Base-by-base conservation (phyloP, 2,888 invertebrate genomes). In the Agrotis exclamationis region DNA sequence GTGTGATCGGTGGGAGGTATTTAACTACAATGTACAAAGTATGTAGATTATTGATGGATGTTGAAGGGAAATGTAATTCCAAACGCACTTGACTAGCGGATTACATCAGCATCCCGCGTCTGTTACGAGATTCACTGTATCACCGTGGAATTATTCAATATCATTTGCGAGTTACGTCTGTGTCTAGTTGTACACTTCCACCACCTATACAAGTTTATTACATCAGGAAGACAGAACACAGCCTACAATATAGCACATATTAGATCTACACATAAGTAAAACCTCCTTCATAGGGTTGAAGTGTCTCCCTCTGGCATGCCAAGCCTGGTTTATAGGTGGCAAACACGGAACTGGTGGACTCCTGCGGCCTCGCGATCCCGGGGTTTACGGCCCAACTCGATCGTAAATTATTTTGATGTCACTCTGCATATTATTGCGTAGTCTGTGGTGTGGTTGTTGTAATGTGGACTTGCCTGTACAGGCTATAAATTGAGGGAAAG, bases 381-480 rank as follows among this genome's bases (percentile, higher is more conserved):
- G 64, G 64, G 51, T 83, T 84, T 85, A 84, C 67, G 51, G 68
- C 79, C 60, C 54, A 59, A 57, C 79, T 39, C 51, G 74, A 67
- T 84, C 84, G 86, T 84, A 84, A 85, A 84, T 84, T 84, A 84
- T 84, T 72, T 79, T 77, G 72, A 83, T 85, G 84, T 83, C 84
- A 84, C 77, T 84, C 72, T 83, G 84, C 84, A 85, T 85, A 81
- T 85, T 84, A 76, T 77, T 73, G 76, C 76, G 59, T 70, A 69
- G 54, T 67, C 65, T 74, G 66, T 65, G 68, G 67, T 82, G 66
- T 69, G 63, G 57, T 75, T 71, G 56, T 11, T 65, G 63, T 67
- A 57, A 63, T 56, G 59, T 51, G 57, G 44, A 45, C 24, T 66
- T 58, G 57, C 22, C 56, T 58, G 64, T 33, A 45, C 39, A 47